Percentiles rank a stretch among this genome's conserved stretches.
Evolutionary conservation across 2,113 vertebrate species (phyloP).

Genomic region (Prunella fulvescens): DNA sequence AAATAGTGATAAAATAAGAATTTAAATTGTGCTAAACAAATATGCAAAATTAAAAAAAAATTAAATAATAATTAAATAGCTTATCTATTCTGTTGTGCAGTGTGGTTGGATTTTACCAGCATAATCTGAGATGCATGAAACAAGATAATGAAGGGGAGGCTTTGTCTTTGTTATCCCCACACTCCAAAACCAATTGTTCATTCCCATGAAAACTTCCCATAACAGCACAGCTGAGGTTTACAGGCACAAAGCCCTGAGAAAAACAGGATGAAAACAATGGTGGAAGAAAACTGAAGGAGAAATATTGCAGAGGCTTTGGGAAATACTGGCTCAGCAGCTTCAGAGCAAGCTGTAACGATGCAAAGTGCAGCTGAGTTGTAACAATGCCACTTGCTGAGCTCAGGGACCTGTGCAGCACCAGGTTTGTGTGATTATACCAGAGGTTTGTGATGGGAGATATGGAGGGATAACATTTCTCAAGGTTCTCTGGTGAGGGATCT

Average conservation of each 20-base stretch:
- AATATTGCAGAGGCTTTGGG: not conserved
- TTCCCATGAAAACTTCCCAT: not conserved
- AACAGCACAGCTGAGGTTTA: not conserved
- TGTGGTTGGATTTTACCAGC: not conserved
- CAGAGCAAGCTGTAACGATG: not conserved
- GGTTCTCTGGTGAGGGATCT: not conserved
- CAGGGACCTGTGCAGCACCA: not conserved
- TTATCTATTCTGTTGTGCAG: not conserved
- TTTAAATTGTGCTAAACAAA: not conserved
- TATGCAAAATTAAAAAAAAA: not conserved
- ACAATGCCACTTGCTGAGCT: not conserved
- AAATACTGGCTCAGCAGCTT: not conserved
- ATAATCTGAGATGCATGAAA: not conserved
- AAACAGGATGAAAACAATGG: not conserved
- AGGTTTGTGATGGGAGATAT: not conserved
- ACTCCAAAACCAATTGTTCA: not conserved
- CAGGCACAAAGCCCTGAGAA: not conserved
- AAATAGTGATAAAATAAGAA: not conserved
- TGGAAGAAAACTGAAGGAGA: not conserved
- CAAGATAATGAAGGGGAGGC: not conserved
- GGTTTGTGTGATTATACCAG: not conserved
- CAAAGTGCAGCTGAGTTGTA: not conserved
- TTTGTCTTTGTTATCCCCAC: not conserved
- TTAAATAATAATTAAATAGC: not conserved
- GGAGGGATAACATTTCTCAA: not conserved